Conservation (phyloP, 2,888 invertebrate species). For the Spicauda simplicius region DNA sequence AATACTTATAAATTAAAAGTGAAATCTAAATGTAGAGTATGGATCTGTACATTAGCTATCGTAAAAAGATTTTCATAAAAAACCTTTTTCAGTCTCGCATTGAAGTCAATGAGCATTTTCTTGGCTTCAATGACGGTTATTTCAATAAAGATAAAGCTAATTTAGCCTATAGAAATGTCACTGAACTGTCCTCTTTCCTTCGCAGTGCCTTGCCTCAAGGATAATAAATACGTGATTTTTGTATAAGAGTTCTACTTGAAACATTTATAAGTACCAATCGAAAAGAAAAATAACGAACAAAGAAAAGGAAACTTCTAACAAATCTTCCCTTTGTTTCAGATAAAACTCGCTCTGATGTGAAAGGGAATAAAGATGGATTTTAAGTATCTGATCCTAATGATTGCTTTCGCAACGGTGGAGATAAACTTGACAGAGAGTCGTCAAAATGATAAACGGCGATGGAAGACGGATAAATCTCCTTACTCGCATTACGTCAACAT, state of each 20-base stretch:
- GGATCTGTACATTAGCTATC: not conserved
- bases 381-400: slow-evolving; percentile 78
- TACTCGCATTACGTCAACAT: slow-evolving; percentile 81
- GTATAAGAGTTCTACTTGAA: slow-evolving; percentile 14
- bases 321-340: slow-evolving; percentile 73
- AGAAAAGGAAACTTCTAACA: slow-evolving; percentile 29
- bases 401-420: slow-evolving; percentile 76
- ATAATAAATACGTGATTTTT: slow-evolving; percentile 20
- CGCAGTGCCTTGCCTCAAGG: slow-evolving; percentile 2
- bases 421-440: slow-evolving; percentile 79
- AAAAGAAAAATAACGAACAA: slow-evolving; percentile 22
- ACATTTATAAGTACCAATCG: slow-evolving; percentile 15
- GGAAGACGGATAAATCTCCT: slow-evolving; percentile 73
- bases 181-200: slow-evolving; percentile 1
- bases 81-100: slow-evolving; percentile 4
- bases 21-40: not conserved
- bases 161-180: slow-evolving; percentile 14
- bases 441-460: slow-evolving; percentile 77
- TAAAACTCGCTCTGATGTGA: slow-evolving; percentile 65
- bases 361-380: slow-evolving; percentile 71
- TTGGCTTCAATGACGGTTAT: slow-evolving; percentile 3
- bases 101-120: slow-evolving; percentile 2
- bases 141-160: slow-evolving; percentile 15
- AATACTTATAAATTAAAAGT: not conserved
- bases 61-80: not conserved